phyloP scores from a whole-genome alignment of 2,113 vertebrate species.

The Corvus hawaiiensis region DNA sequence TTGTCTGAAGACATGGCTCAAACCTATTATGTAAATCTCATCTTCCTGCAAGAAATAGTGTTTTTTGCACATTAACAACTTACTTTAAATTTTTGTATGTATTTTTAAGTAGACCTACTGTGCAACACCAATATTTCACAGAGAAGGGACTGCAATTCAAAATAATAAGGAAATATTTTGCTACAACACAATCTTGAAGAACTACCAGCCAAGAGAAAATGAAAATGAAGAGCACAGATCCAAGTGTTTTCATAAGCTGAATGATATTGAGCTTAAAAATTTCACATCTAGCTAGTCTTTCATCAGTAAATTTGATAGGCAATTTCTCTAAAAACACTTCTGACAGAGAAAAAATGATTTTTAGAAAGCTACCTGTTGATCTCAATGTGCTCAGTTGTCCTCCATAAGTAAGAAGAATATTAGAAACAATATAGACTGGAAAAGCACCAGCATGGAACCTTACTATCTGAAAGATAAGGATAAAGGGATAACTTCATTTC shows the following conservation, averaged over 20 bases:
- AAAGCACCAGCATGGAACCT: constrained; percentile 85
- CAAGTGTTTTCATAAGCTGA: not conserved
- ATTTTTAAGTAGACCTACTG: not conserved
- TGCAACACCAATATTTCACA: not conserved
- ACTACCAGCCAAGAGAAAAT: not conserved
- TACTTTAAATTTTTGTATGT: not conserved
- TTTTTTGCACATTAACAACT: not conserved
- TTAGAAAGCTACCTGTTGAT: constrained; percentile 67
- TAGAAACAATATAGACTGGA: constrained; percentile 85
- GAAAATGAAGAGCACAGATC: not conserved
- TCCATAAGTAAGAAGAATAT: constrained; percentile 85
- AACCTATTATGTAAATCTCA: not conserved
- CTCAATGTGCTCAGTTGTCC: constrained; percentile 80
- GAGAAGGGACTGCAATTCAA: not conserved
- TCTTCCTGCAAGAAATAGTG: not conserved
- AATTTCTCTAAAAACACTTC: not conserved
- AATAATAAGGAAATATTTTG: not conserved
- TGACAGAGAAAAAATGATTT: not conserved
- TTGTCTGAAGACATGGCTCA: not conserved
- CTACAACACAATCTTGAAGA: not conserved
- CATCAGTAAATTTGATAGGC: not conserved
- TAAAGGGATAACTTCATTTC: not conserved
- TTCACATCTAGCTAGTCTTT: not conserved
- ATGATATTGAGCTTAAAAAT: not conserved
- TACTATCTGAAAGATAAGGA: constrained; percentile 78